Evolutionary conservation across 2,888 invertebrate genomes (phyloP), one percentile per base, ranked within the genome.

Genomic region (Gymnoscelis rufifasciata): DNA sequence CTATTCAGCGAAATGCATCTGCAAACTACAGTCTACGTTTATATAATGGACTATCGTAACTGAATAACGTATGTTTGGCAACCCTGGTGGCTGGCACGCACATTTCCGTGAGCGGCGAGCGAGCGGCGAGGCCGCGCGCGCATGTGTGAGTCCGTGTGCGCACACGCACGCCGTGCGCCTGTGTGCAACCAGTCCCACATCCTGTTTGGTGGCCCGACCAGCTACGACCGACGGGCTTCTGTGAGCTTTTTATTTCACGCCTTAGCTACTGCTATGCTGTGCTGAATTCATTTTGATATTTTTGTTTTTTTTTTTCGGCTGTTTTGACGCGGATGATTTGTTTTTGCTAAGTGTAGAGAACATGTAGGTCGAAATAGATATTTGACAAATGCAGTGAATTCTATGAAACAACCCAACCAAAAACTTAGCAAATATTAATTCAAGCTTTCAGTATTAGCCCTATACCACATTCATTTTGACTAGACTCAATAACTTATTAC

Each of bases 171-270:
- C 52, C 33, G 48, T 53, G 62, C 39, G 54, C 66, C 66, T 73
- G 81, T 76, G 83, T 71, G 78, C 77, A 83, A 88, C 88, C 88
- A 88, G 88, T 88, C 87, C 74, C 80, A 88, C 88, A 88, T 88
- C 88, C 88, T 88, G 88, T 88, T 88, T 83, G 81, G 78, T 75
- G 78, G 78, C 74, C 74, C 78, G 45, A 60, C 66, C 81, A 78
- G 77, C 84, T 78, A n/a, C n/a, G 15, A n/a, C 78, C 74, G 52
- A 61, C 66, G 69, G 71, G 74, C 78, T 74, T 73, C 77, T 76
- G 72, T 71, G 76, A 86, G 86, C 87, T 88, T 88, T 87, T 88
- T 87, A 86, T 83, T 86, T 82, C 73, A 75, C 82, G 78, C 78
- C 73, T 74, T 61, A 66, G 71, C 73, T 67, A 63, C 64, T 72